Evolutionary conservation across 2,113 vertebrate species (phyloP).

Genomic region (Macquaria ambigua): DNA sequence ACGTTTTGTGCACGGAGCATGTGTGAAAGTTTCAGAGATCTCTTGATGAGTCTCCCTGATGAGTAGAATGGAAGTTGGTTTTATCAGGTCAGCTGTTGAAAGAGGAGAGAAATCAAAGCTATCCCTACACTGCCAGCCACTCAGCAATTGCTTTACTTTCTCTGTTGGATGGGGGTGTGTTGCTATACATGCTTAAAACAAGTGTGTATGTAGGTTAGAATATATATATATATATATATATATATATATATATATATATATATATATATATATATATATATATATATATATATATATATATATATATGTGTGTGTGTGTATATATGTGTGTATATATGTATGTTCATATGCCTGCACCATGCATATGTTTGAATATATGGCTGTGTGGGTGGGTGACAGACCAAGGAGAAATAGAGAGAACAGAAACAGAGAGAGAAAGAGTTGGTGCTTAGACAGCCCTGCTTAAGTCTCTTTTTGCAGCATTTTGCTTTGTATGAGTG

Average conservation of each 20-base stretch:
- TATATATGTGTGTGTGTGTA: too few relatives aligned
- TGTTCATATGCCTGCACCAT: slow-evolving; percentile 29
- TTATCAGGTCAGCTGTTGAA: background rate
- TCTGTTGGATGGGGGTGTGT: slow-evolving; percentile 2
- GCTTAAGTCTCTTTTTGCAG: slow-evolving; percentile 40
- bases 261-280: too few relatives aligned
- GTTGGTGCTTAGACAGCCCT: slow-evolving; percentile 14
- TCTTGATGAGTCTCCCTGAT: background rate
- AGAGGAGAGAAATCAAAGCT: slow-evolving; percentile 1
- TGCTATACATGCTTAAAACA: background rate
- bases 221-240: too few relatives aligned
- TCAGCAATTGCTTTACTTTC: background rate
- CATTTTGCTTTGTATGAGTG: slow-evolving; percentile 29
- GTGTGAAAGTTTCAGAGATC: background rate
- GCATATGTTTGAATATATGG: slow-evolving; percentile 62
- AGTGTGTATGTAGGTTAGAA: slow-evolving; percentile 10
- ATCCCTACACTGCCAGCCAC: background rate
- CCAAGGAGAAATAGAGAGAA: slow-evolving; percentile 31
- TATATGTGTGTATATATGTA: too few relatives aligned
- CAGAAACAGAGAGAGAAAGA: slow-evolving; percentile 1
- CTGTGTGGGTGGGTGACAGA: slow-evolving; percentile 64
- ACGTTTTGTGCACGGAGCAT: background rate
- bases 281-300: too few relatives aligned
- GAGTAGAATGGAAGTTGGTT: background rate
- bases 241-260: too few relatives aligned